Evolutionary conservation across 1,140 invertebrate genomes (phyloP), one percentile per base, ranked within the genome.

Genomic region (Leptopilina clavipes): DNA sequence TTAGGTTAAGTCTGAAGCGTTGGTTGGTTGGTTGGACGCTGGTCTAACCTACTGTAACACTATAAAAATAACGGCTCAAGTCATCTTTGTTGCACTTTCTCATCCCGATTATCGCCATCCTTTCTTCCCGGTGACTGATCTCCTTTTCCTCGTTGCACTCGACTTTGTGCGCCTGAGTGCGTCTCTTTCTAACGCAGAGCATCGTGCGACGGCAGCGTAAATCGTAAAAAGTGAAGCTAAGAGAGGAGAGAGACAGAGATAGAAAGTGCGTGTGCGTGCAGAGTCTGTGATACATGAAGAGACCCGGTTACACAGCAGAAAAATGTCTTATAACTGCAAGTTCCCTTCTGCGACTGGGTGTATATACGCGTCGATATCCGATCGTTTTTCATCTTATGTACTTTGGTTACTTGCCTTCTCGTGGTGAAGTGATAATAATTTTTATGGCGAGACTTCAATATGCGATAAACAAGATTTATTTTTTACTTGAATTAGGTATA

Each of bases 31-130:
- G 85, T 87, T 81, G 85, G 81, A 82, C 83, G 83, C 77, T 71
- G 82, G 81, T 87, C 83, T 89, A 89, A 89, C 87, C 87, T 89
- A 89, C 80, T 87, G 85, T 88, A 86, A 89, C 86, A 81, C 86
- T 88, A 88, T 89, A 88, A 88, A 89, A 89, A 90, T 89, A 89
- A 89, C 86, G 82, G 82, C 76, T 79, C 25, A 75, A 77, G 77
- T 79, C 78, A 48, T 82, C 79, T 81, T 73, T 79, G 79, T 83
- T 71, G 74, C 76, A 65, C 56, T 65, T 65, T 65, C 56, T 82
- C 75, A 59, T 70, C 56, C 72, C 71, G 77, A 59, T 81, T 76
- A 37, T 70, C 74, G 37, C 70, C 71, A 76, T 65, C 12, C 9
- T 59, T 45, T 52, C 22, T 73, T 19, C 40, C 43, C 12, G 54